Conservation (phyloP, 2,797 vertebrate species). For the Eidolon dupreanum region DNA sequence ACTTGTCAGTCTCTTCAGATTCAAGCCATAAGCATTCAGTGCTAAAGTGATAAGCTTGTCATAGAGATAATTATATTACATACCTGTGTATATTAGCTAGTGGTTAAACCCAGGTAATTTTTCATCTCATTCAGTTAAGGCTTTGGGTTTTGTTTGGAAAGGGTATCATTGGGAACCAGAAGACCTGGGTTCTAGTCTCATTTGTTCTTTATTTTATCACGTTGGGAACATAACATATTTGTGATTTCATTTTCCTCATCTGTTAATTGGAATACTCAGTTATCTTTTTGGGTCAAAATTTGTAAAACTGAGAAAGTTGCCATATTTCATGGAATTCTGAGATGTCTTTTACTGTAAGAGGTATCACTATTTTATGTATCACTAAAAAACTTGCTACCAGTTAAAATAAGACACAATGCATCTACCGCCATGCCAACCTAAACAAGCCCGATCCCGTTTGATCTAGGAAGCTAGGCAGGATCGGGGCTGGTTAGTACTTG, state of each 20-base stretch:
- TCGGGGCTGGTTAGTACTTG: too few relatives aligned
- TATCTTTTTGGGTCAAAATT: not conserved
- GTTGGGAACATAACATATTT: not conserved
- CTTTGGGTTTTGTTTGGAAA: not conserved
- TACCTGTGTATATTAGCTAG: not conserved
- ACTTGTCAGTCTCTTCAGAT: not conserved
- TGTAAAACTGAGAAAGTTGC: constrained; percentile 33
- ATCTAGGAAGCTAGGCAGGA: too few relatives aligned
- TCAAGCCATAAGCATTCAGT: not conserved
- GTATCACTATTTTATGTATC: not conserved
- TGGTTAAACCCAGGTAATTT: not conserved
- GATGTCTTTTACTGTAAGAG: not conserved
- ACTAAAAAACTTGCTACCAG: not conserved
- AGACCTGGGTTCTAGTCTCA: not conserved
- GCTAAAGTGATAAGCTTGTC: not conserved
- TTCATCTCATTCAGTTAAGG: not conserved
- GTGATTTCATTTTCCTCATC: not conserved
- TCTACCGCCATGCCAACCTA: too few relatives aligned
- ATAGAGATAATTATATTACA: not conserved
- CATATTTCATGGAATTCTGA: not conserved
- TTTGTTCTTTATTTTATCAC: not conserved
- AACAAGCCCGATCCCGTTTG: too few relatives aligned
- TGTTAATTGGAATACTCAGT: not conserved
- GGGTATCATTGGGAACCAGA: not conserved
- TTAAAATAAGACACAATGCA: not conserved